Evolutionary conservation across 2,113 vertebrate species (phyloP).

Genomic region (Aepyceros melampus): DNA sequence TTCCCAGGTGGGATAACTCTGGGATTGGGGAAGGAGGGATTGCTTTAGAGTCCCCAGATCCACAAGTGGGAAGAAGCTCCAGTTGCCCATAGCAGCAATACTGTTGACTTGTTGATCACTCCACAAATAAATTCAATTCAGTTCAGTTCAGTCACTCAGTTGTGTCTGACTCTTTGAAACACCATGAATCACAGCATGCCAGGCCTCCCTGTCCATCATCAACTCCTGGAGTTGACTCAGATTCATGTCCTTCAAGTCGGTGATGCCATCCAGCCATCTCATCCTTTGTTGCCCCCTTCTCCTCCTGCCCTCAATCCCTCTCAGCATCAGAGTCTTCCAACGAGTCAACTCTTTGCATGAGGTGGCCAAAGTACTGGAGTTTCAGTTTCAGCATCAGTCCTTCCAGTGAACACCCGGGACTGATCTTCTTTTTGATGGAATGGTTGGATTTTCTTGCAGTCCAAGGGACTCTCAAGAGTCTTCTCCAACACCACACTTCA

Average conservation of each 20-base stretch:
- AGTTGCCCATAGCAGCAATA: no score
- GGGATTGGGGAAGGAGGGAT: not conserved
- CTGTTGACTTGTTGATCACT: not conserved
- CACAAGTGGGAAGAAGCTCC: not conserved
- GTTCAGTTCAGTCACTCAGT: not conserved
- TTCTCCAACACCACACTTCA: not conserved
- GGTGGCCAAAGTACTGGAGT: not conserved
- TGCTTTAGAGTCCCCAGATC: not conserved
- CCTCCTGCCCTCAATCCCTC: not conserved
- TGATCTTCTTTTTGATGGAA: not conserved
- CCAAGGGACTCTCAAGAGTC: not conserved
- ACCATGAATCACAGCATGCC: fast-evolving
- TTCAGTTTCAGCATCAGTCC: not conserved
- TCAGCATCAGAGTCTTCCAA: not conserved
- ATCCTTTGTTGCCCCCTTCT: not conserved
- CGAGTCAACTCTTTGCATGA: not conserved
- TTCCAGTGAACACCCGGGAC: not conserved
- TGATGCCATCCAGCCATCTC: not conserved
- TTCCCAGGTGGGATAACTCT: not conserved
- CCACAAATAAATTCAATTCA: not conserved
- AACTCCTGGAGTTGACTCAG: fast-evolving
- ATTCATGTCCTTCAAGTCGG: not conserved
- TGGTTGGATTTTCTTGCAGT: not conserved
- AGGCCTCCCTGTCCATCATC: not conserved
- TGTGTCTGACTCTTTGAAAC: not conserved